phyloP scores from a whole-genome alignment of 2,888 invertebrate species.

The Leistus spinibarbis region DNA sequence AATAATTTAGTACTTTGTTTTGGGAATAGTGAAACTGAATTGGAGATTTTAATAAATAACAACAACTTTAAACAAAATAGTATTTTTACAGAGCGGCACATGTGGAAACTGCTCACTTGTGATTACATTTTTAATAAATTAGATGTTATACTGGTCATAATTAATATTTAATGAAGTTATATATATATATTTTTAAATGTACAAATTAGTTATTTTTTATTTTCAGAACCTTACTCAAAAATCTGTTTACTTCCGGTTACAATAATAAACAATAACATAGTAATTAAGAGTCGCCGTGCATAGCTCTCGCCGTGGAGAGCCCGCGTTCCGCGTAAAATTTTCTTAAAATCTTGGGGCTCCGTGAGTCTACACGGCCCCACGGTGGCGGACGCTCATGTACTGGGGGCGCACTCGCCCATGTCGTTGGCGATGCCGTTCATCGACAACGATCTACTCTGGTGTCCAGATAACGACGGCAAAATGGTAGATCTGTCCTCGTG shows the following conservation, averaged over 20 bases:
- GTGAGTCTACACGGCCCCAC: constrained; percentile 56
- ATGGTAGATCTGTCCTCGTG: constrained; percentile 91
- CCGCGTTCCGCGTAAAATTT: neutral
- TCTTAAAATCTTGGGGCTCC: constrained; percentile 3
- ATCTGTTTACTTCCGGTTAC: neutral
- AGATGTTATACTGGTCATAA: too few relatives aligned
- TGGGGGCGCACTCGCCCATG: constrained; percentile 62
- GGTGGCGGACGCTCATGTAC: constrained; percentile 70
- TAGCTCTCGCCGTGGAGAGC: constrained; percentile 4
- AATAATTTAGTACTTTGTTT: too few relatives aligned
- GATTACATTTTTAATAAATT: neutral
- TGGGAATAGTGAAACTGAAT: too few relatives aligned
- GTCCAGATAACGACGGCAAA: constrained; percentile 93
- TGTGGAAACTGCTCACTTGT: too few relatives aligned
- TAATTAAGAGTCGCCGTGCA: neutral
- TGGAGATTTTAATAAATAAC: neutral
- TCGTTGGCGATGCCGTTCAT: constrained; percentile 92
- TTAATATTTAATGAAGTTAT: too few relatives aligned
- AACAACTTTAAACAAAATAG: neutral
- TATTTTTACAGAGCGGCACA: neutral
- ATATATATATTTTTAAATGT: neutral
- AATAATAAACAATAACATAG: neutral
- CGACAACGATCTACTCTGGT: constrained; percentile 93
- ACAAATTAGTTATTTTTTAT: constrained; percentile 26
- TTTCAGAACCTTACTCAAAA: constrained; percentile 49